Base-by-base conservation (phyloP, 2,888 invertebrate species). In the Scaptomyza caliginosa region DNA sequence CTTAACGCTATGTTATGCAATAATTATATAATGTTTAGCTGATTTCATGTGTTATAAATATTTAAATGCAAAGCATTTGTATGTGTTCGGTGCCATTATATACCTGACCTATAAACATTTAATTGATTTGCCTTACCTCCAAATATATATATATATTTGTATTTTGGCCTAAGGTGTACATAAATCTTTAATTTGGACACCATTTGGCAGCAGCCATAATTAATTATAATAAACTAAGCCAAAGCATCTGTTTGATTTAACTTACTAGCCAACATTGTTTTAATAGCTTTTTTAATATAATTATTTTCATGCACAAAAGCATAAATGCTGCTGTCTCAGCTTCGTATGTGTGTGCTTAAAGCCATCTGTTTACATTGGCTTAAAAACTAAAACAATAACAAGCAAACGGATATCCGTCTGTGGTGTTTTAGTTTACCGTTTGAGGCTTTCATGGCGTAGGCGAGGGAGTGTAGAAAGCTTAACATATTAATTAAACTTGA, bases 401-500 rank as follows among this genome's bases (percentile, higher is more conserved):
- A 16, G 3, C 16, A 5, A 11, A 16, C 4, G 45, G 13, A 39
- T 24, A 19, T 28, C 19, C 26, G 50, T 66, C 40, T 67, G 26
- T 56, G n/a, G 4, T 45, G 72, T 48, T 65, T 58, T 80, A 83
- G 78, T 75, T 80, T 66, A 68, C 67, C 58, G 69, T 67, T 67
- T 67, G 66, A 54, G 58, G 76, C 69, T 78, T 71, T 74, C 67
- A 74, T 63, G n/a, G n/a, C n/a, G n/a, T n/a, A n/a, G n/a, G 32
- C 32, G n/a, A 11, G n/a, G 30, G 28, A 69, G 74, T n/a, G n/a
- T n/a, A n/a, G n/a, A n/a, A n/a, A n/a, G 83, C 76, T 86, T 78
- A 80, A 80, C 78, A 74, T 84, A 86, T 83, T 84, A 84, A 84
- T 84, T 84, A 85, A 85, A 83, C 65, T 85, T 82, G 51, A 75